Evolutionary conservation across 2,888 invertebrate genomes (phyloP).

Genomic region (Lutraria lutraria): DNA sequence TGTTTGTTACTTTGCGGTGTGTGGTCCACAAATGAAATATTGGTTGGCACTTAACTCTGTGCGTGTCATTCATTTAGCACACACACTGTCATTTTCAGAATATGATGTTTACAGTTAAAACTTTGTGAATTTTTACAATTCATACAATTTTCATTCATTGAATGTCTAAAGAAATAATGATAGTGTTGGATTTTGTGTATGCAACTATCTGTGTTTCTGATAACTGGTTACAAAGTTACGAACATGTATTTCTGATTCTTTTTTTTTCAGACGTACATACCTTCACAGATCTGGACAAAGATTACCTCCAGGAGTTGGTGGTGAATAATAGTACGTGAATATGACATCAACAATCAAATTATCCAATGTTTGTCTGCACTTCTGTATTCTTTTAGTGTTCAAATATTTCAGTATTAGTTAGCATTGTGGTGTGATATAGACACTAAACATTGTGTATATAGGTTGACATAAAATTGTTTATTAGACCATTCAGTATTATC

Average conservation of each 20-base stretch:
- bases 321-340: neutral
- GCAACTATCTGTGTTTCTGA: neutral
- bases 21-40: no score
- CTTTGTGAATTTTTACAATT: neutral
- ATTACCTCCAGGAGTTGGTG: constrained; percentile 55
- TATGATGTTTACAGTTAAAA: neutral
- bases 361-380: neutral
- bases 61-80: no score
- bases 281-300: constrained; percentile 60
- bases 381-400: neutral
- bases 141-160: neutral
- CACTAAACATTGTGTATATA: no score
- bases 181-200: neutral
- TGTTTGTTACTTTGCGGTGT: no score
- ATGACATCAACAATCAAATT: neutral
- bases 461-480: no score
- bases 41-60: no score
- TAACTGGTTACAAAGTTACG: neutral
- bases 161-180: neutral
- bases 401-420: neutral
- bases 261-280: constrained; percentile 60
- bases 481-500: no score
- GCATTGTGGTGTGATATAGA: neutral
- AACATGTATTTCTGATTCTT: neutral
- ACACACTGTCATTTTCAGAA: no score